Evolutionary conservation across 2,888 invertebrate genomes (phyloP).

Genomic region (Hedya salicella): DNA sequence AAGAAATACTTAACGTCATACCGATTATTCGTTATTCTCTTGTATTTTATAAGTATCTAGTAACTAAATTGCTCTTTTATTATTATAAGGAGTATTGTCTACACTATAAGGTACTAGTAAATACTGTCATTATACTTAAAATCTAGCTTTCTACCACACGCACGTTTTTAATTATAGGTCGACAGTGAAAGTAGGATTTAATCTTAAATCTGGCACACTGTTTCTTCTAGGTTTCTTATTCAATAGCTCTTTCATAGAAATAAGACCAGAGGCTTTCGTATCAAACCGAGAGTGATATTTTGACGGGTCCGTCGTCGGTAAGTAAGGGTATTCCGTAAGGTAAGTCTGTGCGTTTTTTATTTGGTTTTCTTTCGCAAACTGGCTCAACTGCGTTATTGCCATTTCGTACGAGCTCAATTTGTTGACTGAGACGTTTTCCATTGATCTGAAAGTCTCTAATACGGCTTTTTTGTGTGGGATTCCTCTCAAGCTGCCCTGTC

Average conservation of each 20-base stretch:
- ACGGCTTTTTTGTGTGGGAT: slow-evolving; percentile 84
- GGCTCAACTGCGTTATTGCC: slow-evolving; percentile 65
- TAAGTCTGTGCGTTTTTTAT: slow-evolving; percentile 77
- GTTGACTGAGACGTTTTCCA: slow-evolving; percentile 75
- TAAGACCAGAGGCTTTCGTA: slow-evolving; percentile 74
- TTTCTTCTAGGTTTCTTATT: slow-evolving; percentile 71
- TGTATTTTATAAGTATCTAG: background rate
- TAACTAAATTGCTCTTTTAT: slow-evolving; percentile 41
- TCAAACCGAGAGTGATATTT: slow-evolving; percentile 79
- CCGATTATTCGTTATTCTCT: background rate
- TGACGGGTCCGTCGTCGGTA: slow-evolving; percentile 80
- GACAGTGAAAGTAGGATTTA: slow-evolving; percentile 72
- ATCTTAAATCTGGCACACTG: slow-evolving; percentile 78
- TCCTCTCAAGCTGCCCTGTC: slow-evolving; percentile 80
- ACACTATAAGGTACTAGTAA: slow-evolving; percentile 62
- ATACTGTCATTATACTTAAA: slow-evolving; percentile 58
- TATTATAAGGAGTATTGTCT: slow-evolving; percentile 59
- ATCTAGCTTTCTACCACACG: slow-evolving; percentile 30
- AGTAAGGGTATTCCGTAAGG: slow-evolving; percentile 78
- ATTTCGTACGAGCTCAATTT: slow-evolving; percentile 75
- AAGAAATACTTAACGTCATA: background rate
- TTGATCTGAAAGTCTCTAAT: slow-evolving; percentile 79
- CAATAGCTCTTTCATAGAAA: slow-evolving; percentile 74
- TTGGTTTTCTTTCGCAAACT: slow-evolving; percentile 69
- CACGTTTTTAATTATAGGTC: slow-evolving; percentile 57